Evolutionary conservation across 2,888 invertebrate species (phyloP).

Genomic region (Dasypogon diadema): DNA sequence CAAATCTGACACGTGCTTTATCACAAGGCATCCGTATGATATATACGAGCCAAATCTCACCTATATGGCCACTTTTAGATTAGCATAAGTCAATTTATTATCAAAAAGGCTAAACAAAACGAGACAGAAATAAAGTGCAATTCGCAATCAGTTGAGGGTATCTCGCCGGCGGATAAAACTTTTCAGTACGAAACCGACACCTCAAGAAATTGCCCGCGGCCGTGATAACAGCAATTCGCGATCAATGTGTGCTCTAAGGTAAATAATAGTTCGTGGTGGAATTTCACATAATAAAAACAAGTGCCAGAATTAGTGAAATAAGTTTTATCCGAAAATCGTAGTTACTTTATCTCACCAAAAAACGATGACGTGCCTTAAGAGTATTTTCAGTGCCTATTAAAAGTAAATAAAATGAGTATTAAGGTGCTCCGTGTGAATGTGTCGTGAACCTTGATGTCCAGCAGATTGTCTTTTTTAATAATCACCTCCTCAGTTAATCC

Average conservation of each 20-base stretch:
- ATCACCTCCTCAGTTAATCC: no score
- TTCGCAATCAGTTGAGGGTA: conserved; percentile 33
- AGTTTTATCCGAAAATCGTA: neutral
- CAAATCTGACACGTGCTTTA: conserved; percentile 5
- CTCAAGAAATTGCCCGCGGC: conserved; percentile 34
- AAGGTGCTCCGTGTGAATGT: neutral
- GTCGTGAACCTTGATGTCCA: neutral
- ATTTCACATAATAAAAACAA: neutral
- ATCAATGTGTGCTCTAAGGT: neutral
- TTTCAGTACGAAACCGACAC: conserved; percentile 42
- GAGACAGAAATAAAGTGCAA: conserved; percentile 29
- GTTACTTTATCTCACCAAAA: neutral
- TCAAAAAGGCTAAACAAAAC: conserved; percentile 12
- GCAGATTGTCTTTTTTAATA: neutral
- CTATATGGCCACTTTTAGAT: conserved; percentile 30
- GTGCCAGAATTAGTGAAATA: neutral
- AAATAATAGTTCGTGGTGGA: neutral
- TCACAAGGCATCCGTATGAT: neutral
- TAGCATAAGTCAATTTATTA: conserved; percentile 40
- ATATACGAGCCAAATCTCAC: neutral
- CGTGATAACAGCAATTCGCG: conserved; percentile 31
- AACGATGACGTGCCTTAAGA: neutral
- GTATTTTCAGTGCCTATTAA: neutral
- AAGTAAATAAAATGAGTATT: neutral
- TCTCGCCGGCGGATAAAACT: conserved; percentile 29